These are phyloP conservation scores for Tachysurus fulvidraco DNA, from an alignment of 2,113 vertebrate species.

Conservation along the genomic window DNA sequence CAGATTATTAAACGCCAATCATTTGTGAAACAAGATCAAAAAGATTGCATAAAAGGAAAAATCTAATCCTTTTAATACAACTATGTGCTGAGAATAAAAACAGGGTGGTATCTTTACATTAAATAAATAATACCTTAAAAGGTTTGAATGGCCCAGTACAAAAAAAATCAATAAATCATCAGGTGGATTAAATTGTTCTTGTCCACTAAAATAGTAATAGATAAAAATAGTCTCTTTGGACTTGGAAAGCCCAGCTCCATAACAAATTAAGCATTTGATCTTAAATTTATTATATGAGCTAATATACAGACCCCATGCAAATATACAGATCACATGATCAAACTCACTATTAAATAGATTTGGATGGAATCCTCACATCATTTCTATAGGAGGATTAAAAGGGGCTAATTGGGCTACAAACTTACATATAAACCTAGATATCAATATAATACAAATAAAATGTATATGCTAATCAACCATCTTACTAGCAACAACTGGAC, in stretches of 20 bases:
- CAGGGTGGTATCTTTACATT: neutral
- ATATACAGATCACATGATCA: too few relatives aligned
- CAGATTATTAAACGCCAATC: neutral
- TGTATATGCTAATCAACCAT: too few relatives aligned
- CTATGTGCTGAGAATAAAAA: neutral
- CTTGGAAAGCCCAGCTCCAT: too few relatives aligned
- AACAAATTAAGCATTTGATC: too few relatives aligned
- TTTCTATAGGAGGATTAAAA: too few relatives aligned
- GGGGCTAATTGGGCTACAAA: too few relatives aligned
- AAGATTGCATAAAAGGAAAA: neutral
- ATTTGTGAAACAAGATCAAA: neutral
- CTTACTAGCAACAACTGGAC: too few relatives aligned
- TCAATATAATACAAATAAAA: too few relatives aligned
- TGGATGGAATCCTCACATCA: too few relatives aligned
- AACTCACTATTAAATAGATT: too few relatives aligned
- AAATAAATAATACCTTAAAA: neutral
- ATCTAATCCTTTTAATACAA: neutral
- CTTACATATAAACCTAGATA: too few relatives aligned
- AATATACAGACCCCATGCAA: neutral
- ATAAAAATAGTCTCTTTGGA: neutral
- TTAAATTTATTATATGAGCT: too few relatives aligned
- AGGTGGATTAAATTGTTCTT: neutral
- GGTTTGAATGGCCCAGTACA: neutral
- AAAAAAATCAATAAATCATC: neutral
- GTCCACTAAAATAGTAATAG: neutral